Evolutionary conservation across 2,797 vertebrate species (phyloP), one percentile per base, ranked within the genome.

Genomic region (Chelonia mydas): DNA sequence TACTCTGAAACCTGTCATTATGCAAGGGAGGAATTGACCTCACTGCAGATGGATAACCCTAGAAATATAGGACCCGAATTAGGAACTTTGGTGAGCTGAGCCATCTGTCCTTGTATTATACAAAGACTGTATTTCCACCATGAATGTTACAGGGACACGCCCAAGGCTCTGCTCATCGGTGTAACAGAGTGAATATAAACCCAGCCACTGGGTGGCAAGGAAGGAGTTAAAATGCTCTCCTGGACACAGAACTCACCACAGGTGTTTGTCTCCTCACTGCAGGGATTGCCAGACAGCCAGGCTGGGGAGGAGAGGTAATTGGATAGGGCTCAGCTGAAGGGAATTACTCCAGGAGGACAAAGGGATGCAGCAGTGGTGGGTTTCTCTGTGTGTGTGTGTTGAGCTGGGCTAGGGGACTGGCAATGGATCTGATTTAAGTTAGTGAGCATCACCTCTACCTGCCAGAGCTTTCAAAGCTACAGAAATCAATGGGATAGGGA

Each of bases 131-230:
- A 76, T 28, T 28, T 47, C 41, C 23, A 76, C 41, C 23, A 2
- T 7, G 19, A 57, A 37, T 12, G 5, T 50, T 31, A 19, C 74
- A 87, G 33, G 23, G 80, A 78, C 11, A 2, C 11, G 0, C 3
- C 84, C 49, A 89, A 4, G 95, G 31, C 74, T 0, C 83, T 3
- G 80, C 47, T 83, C 1, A 0, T 27, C 47, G 47, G 0, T 0
- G 1, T 47, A 0, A 23, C 0, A 19, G 51, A 33, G 5, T 25
- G 9, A 10, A 61, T 53, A 0, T 2, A 0, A 76, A 11, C 1
- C 0, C 37, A 37, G n/a, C 54, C 16, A 6, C 27, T 59, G 41
- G 6, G 25, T 51, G 55, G 1, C 0, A 0, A 59, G 55, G 88
- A 31, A 87, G 25, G 50, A 51, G 17, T 2, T 15, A 27, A 76